phyloP scores from a whole-genome alignment of 2,113 vertebrate species.

The Cathartes aura region DNA sequence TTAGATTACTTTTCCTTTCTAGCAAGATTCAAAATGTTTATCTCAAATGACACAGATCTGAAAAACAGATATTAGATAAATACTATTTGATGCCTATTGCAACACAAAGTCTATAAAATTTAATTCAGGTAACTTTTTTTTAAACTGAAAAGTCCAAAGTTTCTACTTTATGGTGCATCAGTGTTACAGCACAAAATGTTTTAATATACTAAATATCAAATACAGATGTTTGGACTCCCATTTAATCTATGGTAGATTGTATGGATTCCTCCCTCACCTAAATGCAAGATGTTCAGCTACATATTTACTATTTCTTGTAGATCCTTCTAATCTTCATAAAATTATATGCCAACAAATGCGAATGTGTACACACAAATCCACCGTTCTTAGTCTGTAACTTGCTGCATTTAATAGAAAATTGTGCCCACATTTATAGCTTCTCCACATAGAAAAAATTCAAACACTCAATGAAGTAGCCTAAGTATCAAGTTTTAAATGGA shows the following conservation, averaged over 20 bases:
- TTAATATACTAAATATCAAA: not conserved
- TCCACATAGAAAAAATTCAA: not conserved
- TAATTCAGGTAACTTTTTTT: not conserved
- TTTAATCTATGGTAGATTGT: not conserved
- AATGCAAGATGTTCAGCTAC: not conserved
- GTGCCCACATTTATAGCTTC: not conserved
- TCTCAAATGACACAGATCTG: not conserved
- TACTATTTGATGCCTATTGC: not conserved
- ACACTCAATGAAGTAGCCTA: accelerated
- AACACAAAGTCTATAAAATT: not conserved
- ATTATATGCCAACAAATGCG: not conserved
- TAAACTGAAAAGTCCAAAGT: not conserved
- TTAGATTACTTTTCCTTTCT: not conserved
- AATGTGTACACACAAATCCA: not conserved
- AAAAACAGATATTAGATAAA: not conserved
- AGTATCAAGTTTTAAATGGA: not conserved
- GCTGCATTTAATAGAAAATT: not conserved
- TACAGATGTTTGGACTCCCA: not conserved
- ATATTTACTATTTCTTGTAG: not conserved
- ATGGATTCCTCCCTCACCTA: not conserved
- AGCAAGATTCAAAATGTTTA: not conserved
- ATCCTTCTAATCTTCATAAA: not conserved
- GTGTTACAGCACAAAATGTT: not conserved
- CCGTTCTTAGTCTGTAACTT: not conserved
- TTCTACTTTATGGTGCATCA: accelerated